Base-by-base conservation (phyloP, 2,113 vertebrate genomes). In the Cygnus atratus region DNA sequence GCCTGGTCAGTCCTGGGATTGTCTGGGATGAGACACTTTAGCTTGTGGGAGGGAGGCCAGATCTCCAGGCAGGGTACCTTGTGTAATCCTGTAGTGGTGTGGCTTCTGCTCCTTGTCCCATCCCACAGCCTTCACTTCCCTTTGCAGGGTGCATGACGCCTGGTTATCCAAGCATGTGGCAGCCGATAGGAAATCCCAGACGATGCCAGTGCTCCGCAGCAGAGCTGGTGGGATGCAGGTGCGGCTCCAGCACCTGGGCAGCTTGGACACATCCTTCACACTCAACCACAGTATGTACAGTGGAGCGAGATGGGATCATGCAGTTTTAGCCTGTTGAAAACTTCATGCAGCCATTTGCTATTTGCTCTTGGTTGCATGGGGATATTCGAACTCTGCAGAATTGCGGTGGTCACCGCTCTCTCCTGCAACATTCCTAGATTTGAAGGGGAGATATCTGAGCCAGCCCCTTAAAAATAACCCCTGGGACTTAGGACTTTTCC, bases 121-220 rank as follows among this genome's bases (percentile, higher is more conserved):
- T 11, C 41, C 21, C 1, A 0, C 15, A 39, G 35, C 26, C 11
- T 62, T 68, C 10, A 5, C 33, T 61, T 97, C 52, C 66, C 77
- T 21, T 75, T 94, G 54, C 79, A 99, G 99, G 95, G 98, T 97
- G 85, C 99, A 99, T 8, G 99, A 99, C 4, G 97, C 96, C 28
- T 99, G 98, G 96, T 46, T 98, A 25, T 97, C 98, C 10, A 99
- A 99, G 96, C 98, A 99, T 44, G 97, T 98, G 2, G 98, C 98
- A 26, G 80, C 98, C 1, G 98, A 99, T 63, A 97, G 99, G 95
- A 99, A 99, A 95, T 99, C 99, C 6, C 99, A 99, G 98, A 99
- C 99, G 0, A 99, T 99, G 99, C 99, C 99, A 1, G 98, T 97
- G 3, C 98, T 99, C 86, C 98, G 99, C 81, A 99, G 98, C 93